Percentiles rank a stretch among this genome's conserved stretches.
phyloP scores from a whole-genome alignment of 2,797 vertebrate genomes.

The Crypturellus tataupa region DNA sequence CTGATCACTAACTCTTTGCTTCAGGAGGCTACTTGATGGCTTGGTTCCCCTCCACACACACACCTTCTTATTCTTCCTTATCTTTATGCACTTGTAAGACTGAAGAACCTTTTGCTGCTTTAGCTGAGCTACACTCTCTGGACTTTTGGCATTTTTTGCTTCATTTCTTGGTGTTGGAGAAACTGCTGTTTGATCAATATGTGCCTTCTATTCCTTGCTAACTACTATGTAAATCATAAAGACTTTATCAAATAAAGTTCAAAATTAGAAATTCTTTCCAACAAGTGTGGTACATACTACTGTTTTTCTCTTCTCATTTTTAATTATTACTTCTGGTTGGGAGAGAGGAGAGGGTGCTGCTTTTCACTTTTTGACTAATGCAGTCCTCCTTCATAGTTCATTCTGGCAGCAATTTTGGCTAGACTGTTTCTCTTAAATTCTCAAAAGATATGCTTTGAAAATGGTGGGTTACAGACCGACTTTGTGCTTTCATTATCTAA shows the following conservation, averaged over 20 bases:
- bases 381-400: background rate
- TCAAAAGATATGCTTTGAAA: slow-evolving; percentile 3
- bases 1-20: background rate
- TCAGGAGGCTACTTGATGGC: background rate
- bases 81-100: no score
- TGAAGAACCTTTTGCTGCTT: background rate
- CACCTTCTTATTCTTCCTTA: background rate
- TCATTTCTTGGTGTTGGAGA: background rate
- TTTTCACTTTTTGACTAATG: background rate
- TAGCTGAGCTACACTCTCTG: background rate
- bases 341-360: background rate
- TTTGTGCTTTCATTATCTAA: background rate
- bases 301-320: background rate
- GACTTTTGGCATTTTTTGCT: background rate
- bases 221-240: background rate
- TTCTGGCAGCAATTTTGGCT: background rate
- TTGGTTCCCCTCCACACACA: no score
- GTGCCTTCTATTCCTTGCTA: background rate
- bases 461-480: background rate
- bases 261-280: background rate
- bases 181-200: background rate
- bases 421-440: background rate
- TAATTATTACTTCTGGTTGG: background rate
- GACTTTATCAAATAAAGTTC: background rate
- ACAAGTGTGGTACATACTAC: background rate